A percentile compares a stretch with the other conserved stretches of the same genome.
Conservation (phyloP, 2,113 vertebrate genomes). For the Ochotona princeps region DNA sequence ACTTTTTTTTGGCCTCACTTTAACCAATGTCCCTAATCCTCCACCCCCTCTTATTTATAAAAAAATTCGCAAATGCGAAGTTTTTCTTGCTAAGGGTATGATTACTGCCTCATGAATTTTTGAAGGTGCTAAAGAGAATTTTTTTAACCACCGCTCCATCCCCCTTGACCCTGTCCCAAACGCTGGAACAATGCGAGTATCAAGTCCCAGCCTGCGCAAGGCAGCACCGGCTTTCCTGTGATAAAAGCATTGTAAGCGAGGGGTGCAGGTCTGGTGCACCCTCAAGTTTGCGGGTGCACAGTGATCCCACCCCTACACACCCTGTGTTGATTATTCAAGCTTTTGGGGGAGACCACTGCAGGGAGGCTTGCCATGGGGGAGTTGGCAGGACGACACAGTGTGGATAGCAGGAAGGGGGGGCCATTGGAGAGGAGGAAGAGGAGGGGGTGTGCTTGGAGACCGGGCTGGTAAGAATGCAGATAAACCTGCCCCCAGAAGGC, state of each 20-base stretch:
- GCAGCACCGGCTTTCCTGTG: not conserved
- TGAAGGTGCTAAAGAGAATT: not conserved
- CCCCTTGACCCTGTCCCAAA: not conserved
- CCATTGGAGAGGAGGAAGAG: conserved; percentile 55
- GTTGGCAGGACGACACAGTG: not conserved
- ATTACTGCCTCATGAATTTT: not conserved
- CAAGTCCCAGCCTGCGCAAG: conserved; percentile 67
- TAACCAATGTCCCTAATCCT: conserved; percentile 11
- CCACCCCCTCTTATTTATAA: not conserved
- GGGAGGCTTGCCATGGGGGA: conserved; percentile 19
- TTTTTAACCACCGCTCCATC: not conserved
- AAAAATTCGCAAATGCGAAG: conserved; percentile 19
- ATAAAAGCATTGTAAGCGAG: conserved; percentile 32
- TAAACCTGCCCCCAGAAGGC: conserved; percentile 76
- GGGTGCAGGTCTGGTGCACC: conserved; percentile 59
- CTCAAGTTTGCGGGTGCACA: conserved; percentile 54
- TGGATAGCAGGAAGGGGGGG: not conserved
- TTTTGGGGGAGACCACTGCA: conserved; percentile 18
- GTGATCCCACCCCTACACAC: not conserved
- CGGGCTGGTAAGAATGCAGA: conserved; percentile 78
- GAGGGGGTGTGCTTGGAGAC: conserved; percentile 75
- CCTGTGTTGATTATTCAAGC: too few relatives aligned
- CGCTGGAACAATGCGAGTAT: not conserved
- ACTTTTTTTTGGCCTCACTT: not conserved
- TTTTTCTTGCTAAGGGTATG: conserved; percentile 25